Percentiles rank a stretch among this genome's conserved stretches.
Conservation (phyloP, 1,140 invertebrate species). For the Branchinecta lindahli region DNA sequence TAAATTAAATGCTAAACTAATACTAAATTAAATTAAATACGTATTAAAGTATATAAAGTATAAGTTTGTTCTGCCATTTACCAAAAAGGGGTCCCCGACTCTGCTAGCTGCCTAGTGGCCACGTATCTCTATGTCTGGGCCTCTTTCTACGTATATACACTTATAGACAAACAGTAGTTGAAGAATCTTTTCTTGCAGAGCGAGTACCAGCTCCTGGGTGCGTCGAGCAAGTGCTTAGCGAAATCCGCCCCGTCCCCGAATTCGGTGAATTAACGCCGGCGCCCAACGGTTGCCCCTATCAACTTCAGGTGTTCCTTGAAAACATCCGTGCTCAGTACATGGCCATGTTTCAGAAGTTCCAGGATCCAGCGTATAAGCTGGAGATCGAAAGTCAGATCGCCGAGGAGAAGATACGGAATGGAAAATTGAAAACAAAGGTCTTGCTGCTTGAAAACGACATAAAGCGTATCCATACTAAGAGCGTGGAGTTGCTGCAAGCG, state of each 20-base stretch:
- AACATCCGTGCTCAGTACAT: constrained; percentile 66
- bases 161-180: too few relatives aligned
- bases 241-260: constrained; percentile 34
- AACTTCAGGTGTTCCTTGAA: constrained; percentile 66
- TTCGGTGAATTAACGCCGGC: constrained; percentile 61
- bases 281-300: constrained; percentile 39
- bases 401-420: constrained; percentile 46
- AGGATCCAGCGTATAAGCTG: constrained; percentile 50
- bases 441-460: constrained; percentile 42
- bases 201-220: constrained; percentile 67
- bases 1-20: too few relatives aligned
- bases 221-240: constrained; percentile 67
- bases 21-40: too few relatives aligned
- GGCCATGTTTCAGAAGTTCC: constrained; percentile 62
- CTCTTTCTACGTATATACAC: too few relatives aligned
- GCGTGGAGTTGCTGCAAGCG: constrained; percentile 72
- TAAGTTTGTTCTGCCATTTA: too few relatives aligned
- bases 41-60: too few relatives aligned
- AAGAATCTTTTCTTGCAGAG: constrained; percentile 37
- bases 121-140: too few relatives aligned
- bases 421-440: background rate
- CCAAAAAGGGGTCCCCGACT: too few relatives aligned
- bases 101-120: too few relatives aligned
- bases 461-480: constrained; percentile 72
- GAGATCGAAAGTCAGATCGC: constrained; percentile 60